phyloP scores from a whole-genome alignment of 2,113 vertebrate species.

The Callorhinus ursinus region DNA sequence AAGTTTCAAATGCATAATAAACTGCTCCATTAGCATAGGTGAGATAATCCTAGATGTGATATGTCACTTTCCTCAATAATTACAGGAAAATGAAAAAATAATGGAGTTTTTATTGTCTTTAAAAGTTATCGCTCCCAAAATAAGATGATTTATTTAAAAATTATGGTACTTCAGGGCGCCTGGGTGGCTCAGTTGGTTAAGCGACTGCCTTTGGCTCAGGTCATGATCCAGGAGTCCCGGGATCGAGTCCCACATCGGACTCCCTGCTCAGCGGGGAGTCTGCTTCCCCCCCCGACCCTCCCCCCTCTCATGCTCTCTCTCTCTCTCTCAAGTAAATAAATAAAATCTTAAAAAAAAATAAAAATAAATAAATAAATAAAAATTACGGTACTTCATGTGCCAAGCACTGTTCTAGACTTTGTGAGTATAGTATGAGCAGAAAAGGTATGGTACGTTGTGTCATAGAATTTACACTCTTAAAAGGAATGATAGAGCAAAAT shows the following conservation, averaged over 20 bases:
- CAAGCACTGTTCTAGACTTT: neutral
- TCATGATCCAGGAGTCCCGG: no score
- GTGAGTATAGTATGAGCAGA: neutral
- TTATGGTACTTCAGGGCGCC: neutral
- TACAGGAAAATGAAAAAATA: conserved; percentile 6
- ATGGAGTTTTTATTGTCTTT: neutral
- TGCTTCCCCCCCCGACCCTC: no score
- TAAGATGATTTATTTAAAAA: conserved; percentile 15
- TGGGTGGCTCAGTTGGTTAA: no score
- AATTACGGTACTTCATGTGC: neutral
- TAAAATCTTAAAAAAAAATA: no score
- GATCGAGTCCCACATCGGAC: no score
- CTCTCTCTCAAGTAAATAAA: no score
- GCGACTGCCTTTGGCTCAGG: no score
- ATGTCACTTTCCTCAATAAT: neutral
- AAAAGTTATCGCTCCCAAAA: neutral
- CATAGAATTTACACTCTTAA: neutral
- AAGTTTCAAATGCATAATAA: neutral
- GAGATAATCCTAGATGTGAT: neutral
- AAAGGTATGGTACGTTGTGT: neutral
- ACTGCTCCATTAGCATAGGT: neutral
- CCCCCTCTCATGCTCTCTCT: no score
- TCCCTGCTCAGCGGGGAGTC: no score
- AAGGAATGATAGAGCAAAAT: neutral
- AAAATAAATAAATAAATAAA: neutral